Base-by-base conservation (phyloP, 2,888 invertebrate genomes). In the Terebella lapidaria region DNA sequence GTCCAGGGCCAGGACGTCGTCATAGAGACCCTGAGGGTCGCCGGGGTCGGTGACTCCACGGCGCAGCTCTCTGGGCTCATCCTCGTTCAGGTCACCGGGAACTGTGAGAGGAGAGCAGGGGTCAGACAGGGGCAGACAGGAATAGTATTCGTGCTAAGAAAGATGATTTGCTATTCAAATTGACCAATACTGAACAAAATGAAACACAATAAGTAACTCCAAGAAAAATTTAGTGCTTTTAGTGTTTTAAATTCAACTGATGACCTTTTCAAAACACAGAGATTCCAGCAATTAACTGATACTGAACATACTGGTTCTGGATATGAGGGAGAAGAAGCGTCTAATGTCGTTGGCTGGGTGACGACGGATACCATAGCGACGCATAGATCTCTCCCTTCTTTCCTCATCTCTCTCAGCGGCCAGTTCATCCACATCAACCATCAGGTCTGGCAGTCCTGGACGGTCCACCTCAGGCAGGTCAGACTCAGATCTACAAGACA, bases 31-130 rank as follows among this genome's bases (percentile, higher is more conserved):
- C 30, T 70, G 69, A 1, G 72, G 71, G 28, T 72, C 84, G 2
- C 82, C 83, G 57, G 82, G 70, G 3, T 83, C 83, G 56, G 82
- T 81, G 28, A 15, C 15, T 26, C 10, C 5, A 10, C 5, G 5
- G 4, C 28, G 77, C 46, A 84, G 70, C 61, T 74, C 42, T 20
- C 45, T 15, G 24, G 45, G 51, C 27, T 45, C 10, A 26, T 49
- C 54, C 10, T 42, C 54, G 45, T 29, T 52, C 22, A 20, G 10
- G 18, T 52, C 49, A 5, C 28, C 15, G 5, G 27, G 29, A 49
- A n/a, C 49, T 49, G 24, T 49, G 5, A 35, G 42, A 35, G n/a
- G n/a, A n/a, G n/a, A n/a, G n/a, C n/a, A n/a, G n/a, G n/a, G n/a
- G n/a, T n/a, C n/a, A n/a, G n/a, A n/a, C n/a, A n/a, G n/a, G n/a